Evolutionary conservation across 2,888 invertebrate species (phyloP).

Genomic region (Machimus rusticus): DNA sequence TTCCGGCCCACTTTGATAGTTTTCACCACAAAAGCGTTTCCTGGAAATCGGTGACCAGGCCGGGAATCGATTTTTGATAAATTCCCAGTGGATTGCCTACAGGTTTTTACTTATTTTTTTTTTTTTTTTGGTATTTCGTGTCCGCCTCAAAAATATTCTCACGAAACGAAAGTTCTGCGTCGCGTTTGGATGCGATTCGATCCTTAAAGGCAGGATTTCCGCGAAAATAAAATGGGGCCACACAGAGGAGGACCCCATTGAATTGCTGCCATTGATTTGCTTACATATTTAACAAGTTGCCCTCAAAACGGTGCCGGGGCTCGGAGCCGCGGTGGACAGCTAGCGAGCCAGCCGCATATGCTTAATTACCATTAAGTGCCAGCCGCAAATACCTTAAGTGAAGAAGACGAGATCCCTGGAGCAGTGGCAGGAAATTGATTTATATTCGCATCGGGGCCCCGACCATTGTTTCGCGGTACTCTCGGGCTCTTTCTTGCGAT

Average conservation of each 20-base stretch:
- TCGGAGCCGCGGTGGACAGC: neutral
- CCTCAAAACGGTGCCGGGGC: neutral
- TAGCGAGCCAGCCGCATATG: neutral
- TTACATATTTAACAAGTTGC: neutral
- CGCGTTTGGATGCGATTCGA: neutral
- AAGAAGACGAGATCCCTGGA: conserved; percentile 48
- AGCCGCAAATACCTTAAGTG: conserved; percentile 39
- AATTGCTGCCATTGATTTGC: neutral
- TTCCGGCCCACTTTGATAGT: neutral
- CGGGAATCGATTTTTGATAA: neutral
- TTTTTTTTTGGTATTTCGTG: neutral
- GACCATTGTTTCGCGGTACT: conserved; percentile 43
- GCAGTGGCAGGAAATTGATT: conserved; percentile 48
- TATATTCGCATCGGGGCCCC: conserved; percentile 43
- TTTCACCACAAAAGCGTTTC: neutral
- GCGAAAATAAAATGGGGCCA: neutral
- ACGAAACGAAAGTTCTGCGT: neutral
- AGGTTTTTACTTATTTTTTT: neutral
- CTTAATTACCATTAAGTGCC: conserved; percentile 47
- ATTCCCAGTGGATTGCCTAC: neutral
- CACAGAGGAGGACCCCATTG: neutral
- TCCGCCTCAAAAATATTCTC: neutral
- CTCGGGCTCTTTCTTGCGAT: conserved; percentile 42
- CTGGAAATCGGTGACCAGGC: neutral
- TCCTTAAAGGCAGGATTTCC: neutral